These are phyloP conservation scores for Byasa hedistus DNA, from an alignment of 2,888 invertebrate genomes.

Conservation along the genomic window DNA sequence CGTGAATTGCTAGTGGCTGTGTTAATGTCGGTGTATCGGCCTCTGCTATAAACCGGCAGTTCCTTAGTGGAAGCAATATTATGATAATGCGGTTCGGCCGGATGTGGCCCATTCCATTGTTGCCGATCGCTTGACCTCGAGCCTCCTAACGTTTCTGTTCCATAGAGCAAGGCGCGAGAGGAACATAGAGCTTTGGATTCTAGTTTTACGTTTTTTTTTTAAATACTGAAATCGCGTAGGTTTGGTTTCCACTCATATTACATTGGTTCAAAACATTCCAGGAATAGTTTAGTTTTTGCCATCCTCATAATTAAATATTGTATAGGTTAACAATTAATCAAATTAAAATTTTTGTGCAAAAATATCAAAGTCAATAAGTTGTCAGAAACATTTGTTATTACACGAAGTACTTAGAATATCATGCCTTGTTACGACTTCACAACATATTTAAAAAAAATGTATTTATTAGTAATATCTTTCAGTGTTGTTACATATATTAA, in stretches of 20 bases:
- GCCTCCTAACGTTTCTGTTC: constrained; percentile 49
- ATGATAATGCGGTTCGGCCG: constrained; percentile 71
- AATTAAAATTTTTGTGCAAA: too few relatives aligned
- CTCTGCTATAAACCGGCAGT: constrained; percentile 40
- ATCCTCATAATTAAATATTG: too few relatives aligned
- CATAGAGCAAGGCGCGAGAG: constrained; percentile 43
- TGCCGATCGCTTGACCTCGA: constrained; percentile 73
- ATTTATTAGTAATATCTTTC: too few relatives aligned
- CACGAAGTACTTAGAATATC: too few relatives aligned
- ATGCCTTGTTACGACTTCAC: too few relatives aligned
- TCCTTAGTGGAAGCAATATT: constrained; percentile 71
- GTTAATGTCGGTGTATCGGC: constrained; percentile 31
- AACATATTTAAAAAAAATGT: too few relatives aligned
- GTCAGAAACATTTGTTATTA: too few relatives aligned
- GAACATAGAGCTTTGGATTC: constrained; percentile 43
- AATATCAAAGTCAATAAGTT: too few relatives aligned
- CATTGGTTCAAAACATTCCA: neutral
- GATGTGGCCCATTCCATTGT: constrained; percentile 79
- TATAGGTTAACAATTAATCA: too few relatives aligned
- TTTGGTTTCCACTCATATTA: neutral
- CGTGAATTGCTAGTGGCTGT: constrained; percentile 34
- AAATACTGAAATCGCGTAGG: neutral
- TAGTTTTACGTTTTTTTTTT: neutral
- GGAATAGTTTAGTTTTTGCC: too few relatives aligned
- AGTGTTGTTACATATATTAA: too few relatives aligned